phyloP scores from a whole-genome alignment of 2,797 vertebrate species.

The Mormyrops attenuatus region DNA sequence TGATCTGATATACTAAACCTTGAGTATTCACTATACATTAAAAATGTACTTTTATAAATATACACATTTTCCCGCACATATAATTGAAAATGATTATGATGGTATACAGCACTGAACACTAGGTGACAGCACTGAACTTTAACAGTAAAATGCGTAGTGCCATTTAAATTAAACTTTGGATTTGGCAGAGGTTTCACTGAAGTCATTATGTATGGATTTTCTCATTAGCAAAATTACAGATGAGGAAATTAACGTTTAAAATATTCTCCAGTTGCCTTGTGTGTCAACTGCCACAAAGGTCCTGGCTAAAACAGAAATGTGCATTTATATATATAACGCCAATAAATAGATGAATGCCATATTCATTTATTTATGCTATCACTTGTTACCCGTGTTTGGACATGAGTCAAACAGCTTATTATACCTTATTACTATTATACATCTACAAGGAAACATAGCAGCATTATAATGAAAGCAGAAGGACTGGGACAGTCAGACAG shows the following conservation, averaged over 20 bases:
- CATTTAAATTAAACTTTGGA: background rate
- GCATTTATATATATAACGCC: background rate
- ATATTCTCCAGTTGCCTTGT: background rate
- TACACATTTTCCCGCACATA: background rate
- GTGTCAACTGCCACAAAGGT: background rate
- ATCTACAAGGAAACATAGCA: conserved; percentile 22
- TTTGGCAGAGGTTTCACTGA: background rate
- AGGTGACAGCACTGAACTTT: conserved; percentile 11
- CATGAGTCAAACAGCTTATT: conserved; percentile 3
- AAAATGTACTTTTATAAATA: background rate
- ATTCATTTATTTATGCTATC: background rate
- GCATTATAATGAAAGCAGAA: conserved; percentile 28
- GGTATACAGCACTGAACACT: background rate
- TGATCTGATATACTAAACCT: background rate
- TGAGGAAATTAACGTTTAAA: background rate
- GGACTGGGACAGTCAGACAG: conserved; percentile 25
- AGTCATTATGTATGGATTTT: background rate
- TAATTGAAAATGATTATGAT: background rate
- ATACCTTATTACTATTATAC: background rate
- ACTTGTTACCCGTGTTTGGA: conserved; percentile 4
- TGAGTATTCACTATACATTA: background rate
- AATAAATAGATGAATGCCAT: background rate
- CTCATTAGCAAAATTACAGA: background rate
- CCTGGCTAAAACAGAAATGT: background rate
- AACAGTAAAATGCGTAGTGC: background rate